Base-by-base conservation (phyloP, 2,888 invertebrate genomes). In the Stenodema calcarata region DNA sequence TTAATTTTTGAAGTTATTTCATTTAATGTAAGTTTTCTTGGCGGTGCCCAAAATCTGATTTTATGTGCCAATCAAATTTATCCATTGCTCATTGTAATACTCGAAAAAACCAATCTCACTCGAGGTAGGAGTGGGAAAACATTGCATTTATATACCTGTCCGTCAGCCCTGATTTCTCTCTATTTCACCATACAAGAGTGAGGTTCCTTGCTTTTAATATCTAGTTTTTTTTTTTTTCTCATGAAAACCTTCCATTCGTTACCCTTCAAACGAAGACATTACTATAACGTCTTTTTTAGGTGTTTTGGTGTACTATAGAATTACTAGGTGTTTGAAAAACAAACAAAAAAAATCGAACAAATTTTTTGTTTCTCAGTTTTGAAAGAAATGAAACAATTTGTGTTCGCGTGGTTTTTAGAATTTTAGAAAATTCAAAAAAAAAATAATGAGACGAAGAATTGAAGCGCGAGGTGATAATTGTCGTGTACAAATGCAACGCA, bases 401-500 rank as follows among this genome's bases (percentile, higher is more conserved):
- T 69, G 80, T 80, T 80, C 35, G 80, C 30, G 50, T 80, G 28
- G 30, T 54, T 80, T 50, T 80, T 80, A 27, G 27, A 54, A 50
- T 54, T 82, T 41, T 69, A 54, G 35, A 30, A 35, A 50, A 28
- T 16, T 75, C 30, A 54, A 50, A 54, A 47, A 50, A 80, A 54
- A 82, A 44, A 82, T 2, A 14, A 27, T 23, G 35, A 18, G 18
- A 23, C 27, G 70, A 70, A 41, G 18, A 23, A 23, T 78, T 78
- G 84, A 84, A 62, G 82, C 82, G 80, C 54, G 84, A 73, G 47
- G 84, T 84, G 84, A 84, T 84, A 62, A 83, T 84, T 84, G 84
- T 78, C 78, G 78, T 84, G 84, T 84, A 84, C 84, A 84, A 84
- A 84, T 84, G 84, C 84, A 84, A 84, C 84, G 84, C 84, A 84